Percentiles rank a stretch among this genome's conserved stretches.
These are phyloP conservation scores for Ara ararauna DNA, from an alignment of 2,797 vertebrate genomes.

Conservation along the genomic window DNA sequence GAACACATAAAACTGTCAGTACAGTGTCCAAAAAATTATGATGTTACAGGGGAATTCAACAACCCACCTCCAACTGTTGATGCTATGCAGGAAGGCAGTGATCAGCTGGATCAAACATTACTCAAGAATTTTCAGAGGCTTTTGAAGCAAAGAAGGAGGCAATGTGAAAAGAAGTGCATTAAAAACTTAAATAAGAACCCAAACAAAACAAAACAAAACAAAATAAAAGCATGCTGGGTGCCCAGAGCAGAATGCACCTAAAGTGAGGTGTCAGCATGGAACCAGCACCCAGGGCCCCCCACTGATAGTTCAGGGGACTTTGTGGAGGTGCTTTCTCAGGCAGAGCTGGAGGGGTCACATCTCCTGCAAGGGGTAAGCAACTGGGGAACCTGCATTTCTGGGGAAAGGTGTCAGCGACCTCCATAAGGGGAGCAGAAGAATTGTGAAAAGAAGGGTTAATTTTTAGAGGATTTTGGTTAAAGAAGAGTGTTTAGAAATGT, in stretches of 20 bases:
- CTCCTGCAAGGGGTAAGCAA: neutral
- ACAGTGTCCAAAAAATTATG: neutral
- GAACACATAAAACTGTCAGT: neutral
- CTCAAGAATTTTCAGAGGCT: neutral
- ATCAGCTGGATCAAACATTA: neutral
- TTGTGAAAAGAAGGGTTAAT: neutral
- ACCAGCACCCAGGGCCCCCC: neutral
- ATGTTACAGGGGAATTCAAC: neutral
- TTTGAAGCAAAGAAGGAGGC: neutral
- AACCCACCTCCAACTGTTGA: rapidly evolving
- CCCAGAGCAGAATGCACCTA: neutral
- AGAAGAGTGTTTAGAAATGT: neutral
- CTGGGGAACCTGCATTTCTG: neutral
- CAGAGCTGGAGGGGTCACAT: neutral
- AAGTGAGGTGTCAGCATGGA: neutral
- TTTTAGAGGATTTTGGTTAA: neutral
- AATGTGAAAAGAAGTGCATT: neutral
- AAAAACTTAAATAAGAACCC: rapidly evolving
- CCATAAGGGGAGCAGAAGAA: neutral
- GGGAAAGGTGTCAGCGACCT: neutral
- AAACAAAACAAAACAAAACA: neutral
- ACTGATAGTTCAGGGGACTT: neutral
- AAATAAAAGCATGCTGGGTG: neutral
- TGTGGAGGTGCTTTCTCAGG: neutral
- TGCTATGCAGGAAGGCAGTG: neutral